Evolutionary conservation across 92 coral and sea anemone genomes (phyloP), one percentile per base, ranked within the genome.

Genomic region (Zoanthus gigantus): DNA sequence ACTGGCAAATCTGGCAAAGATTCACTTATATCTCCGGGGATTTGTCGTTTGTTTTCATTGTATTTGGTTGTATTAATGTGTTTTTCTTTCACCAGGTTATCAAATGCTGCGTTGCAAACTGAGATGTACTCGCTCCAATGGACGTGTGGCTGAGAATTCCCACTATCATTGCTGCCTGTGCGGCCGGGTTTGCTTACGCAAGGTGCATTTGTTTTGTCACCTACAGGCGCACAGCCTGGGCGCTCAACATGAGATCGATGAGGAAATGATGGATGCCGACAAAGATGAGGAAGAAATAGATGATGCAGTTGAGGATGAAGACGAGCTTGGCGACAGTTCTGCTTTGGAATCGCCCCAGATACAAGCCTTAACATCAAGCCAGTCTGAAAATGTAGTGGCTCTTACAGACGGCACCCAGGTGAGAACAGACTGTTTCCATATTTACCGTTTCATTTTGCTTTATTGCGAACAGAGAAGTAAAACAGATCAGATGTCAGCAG

Each of bases 151-250:
- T 6, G 98, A 95, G 87, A 94, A 94, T 63, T 95, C 96, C 9
- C 98, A 95, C 90, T 95, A 95, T 88, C 98, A 95, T 83, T 95
- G 98, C 92, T 95, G 98, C 75, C 90, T 95, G 69, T 95, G 98
- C 67, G 98, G 98, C 23, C 91, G 98, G 45, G 96, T 95, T 67
- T 93, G 94, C 32, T 89, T 95, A 23, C 92, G 98, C 32, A 95
- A 95, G 56, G 98, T 95, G 5, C 98, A 95, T 84, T 88, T 95
- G 10, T 95, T 92, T 77, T 95, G 98, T 76, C 98, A 95, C 81
- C 91, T 95, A 6, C 98, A 95, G 83, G 98, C 98, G 14, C 98
- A 95, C 83, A 84, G 93, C 3, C 86, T 93, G 16, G 98, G 98
- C 9, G 91, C 94, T 37, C 89, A 91, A 53, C 93, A 88, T 9